Evolutionary conservation across 2,888 invertebrate genomes (phyloP), one percentile per base, ranked within the genome.

Genomic region (Eupeodes latifasciatus): DNA sequence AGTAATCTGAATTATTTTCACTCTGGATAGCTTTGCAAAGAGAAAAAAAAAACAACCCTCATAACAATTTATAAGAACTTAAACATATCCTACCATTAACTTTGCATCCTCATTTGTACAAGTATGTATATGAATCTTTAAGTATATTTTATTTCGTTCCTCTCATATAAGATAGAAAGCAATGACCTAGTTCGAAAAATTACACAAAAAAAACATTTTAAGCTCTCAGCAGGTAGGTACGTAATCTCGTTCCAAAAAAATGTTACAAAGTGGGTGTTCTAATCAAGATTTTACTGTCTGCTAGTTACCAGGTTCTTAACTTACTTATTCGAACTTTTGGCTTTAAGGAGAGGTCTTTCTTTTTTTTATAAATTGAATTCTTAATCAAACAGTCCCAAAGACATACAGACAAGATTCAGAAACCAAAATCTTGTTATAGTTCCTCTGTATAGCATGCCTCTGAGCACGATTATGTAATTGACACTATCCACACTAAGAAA

Each of bases 401-500:
- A 16, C 49, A 61, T 36, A 53, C 40, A 57, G 19, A 64, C 0
- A 64, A 44, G 44, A 11, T 36, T 11, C n/a, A 62, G 16, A 72
- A n/a, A 40, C n/a, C 55, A 71, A 71, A 79, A 62, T 19, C n/a
- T 67, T 40, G 7, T 36, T 36, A 19, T 19, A 19, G 19, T 57
- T 27, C 27, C 44, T n/a, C 34, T 27, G 19, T 16, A 3, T 69
- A 11, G n/a, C 66, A 55, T 55, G 47, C 57, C 27, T 75, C 64
- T 49, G 47, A 67, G 11, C 57, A 14, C 61, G 61, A 84, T 84
- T 84, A 80, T 80, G 75, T 80, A 84, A 84, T 84, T 80, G 84
- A 84, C 74, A 80, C 84, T 72, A 67, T 67, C 44, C 80, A 79
- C 49, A 67, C 16, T 34, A 62, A 44, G 57, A 67, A 47, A 47